A percentile compares a stretch with the other conserved stretches of the same genome.
phyloP scores from a whole-genome alignment of 64 coral and sea anemone species.

The Cladopsammia gracilis region DNA sequence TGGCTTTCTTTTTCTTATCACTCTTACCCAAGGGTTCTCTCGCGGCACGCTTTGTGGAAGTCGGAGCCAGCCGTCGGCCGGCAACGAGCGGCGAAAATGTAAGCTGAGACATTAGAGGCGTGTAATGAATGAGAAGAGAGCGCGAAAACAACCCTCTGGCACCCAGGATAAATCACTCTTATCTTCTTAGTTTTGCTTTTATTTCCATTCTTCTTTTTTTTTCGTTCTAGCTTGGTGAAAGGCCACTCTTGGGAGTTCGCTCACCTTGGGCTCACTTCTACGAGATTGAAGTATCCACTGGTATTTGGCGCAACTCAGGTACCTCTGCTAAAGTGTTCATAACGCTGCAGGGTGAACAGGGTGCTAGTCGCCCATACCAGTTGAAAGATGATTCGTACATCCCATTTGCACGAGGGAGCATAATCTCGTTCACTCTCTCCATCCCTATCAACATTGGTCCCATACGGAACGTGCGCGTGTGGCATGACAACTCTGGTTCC shows the following conservation, averaged over 20 bases:
- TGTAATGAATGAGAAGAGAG: too few relatives aligned
- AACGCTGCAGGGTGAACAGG: conserved; percentile 3
- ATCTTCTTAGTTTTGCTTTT: not conserved
- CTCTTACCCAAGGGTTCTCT: too few relatives aligned
- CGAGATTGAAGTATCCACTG: conserved; percentile 52
- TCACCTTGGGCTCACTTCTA: conserved; percentile 17
- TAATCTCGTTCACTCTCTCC: conserved; percentile 26
- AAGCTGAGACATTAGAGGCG: too few relatives aligned
- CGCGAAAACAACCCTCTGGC: too few relatives aligned
- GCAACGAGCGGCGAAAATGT: too few relatives aligned
- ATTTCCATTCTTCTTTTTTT: not conserved
- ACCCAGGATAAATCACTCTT: too few relatives aligned
- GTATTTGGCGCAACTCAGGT: conserved; percentile 53
- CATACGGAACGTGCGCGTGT: conserved; percentile 48
- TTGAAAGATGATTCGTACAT: conserved; percentile 15
- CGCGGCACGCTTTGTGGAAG: too few relatives aligned
- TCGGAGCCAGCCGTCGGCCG: too few relatives aligned
- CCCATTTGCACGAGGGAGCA: conserved; percentile 60
- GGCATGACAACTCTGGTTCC: conserved; percentile 66
- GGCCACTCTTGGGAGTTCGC: conserved; percentile 24
- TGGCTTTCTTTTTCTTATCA: too few relatives aligned
- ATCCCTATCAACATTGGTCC: conserved; percentile 8
- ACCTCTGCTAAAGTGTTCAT: conserved; percentile 53
- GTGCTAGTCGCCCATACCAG: conserved; percentile 14
- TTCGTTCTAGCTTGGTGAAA: conserved; percentile 30